Evolutionary conservation across 2,888 invertebrate genomes (phyloP).

Genomic region (Caenorhabditis parvicauda): DNA sequence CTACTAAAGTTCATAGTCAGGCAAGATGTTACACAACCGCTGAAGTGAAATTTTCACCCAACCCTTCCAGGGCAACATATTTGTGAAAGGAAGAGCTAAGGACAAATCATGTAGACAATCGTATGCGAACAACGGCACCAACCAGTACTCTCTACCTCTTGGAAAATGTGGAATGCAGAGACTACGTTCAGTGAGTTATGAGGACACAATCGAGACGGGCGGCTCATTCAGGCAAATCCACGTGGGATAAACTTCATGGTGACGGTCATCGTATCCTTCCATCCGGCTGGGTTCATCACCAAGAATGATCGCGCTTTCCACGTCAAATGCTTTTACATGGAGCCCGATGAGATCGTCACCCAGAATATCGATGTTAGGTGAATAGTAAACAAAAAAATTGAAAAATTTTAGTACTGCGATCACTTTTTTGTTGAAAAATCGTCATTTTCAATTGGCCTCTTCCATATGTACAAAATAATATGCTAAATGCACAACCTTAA

Average conservation of each 20-base stretch:
- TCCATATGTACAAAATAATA: background rate
- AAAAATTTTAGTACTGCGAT: too few species aligned
- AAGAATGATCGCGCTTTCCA: constrained; percentile 61
- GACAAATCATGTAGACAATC: constrained; percentile 57
- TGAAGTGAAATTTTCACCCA: too few species aligned
- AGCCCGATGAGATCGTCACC: constrained; percentile 61
- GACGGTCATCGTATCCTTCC: constrained; percentile 61
- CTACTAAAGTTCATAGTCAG: too few species aligned
- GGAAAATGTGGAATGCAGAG: constrained; percentile 62
- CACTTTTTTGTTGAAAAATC: too few species aligned
- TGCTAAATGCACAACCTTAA: too few species aligned
- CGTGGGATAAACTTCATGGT: constrained; percentile 61
- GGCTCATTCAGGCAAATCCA: constrained; percentile 52
- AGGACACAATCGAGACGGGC: background rate
- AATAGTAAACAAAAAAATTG: background rate
- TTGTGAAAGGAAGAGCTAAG: constrained; percentile 60
- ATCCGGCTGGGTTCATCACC: constrained; percentile 61
- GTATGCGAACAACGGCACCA: constrained; percentile 54
- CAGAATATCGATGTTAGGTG: constrained; percentile 60
- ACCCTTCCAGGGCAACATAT: constrained; percentile 54
- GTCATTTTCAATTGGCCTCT: background rate
- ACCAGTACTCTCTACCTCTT: constrained; percentile 55
- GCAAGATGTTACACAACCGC: too few species aligned
- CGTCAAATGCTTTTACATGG: constrained; percentile 61
- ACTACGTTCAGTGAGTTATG: constrained; percentile 48